Base-by-base conservation (phyloP, 2,797 vertebrate species). In the Hafferia zeledoni region DNA sequence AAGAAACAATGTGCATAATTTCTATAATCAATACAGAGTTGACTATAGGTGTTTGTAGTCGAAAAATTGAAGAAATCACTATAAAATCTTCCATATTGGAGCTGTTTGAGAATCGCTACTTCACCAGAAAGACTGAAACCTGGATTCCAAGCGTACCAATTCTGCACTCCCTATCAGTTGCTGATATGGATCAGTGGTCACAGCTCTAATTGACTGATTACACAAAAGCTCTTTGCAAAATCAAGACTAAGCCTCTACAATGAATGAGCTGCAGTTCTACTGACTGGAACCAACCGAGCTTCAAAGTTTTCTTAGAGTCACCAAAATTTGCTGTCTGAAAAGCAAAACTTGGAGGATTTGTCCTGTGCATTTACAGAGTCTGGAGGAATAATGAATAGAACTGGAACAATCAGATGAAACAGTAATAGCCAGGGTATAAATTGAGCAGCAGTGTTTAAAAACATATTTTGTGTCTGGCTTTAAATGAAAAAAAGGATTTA, bases 191-290 rank as follows among this genome's bases (percentile, higher is more conserved):
- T 96, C 96, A 85, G 57, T 2, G 28, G 89, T 88, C 92, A 91
- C 89, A 90, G 84, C 67, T 90, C 80, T 91, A 92, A 94, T 76
- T 89, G 95, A 80, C 79, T 94, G 94, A 90, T 89, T 91, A 83
- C 53, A 81, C 83, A 89, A 93, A 95, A 93, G 74, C 92, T 81
- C 88, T 94, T 81, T 76, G 77, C 74, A 95, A 96, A 96, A 93
- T 67, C 83, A 79, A 52, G 74, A 68, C 71, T 87, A 91, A 95
- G 52, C 47, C 70, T 88, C 74, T 64, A 31, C 41, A 70, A 76
- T 83, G 56, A 4, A 39, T 30, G 59, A 93, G 56, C 69, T 83
- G 57, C 41, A 47, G 60, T 57, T 93, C 72, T 79, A 43, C 72
- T 0, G 4, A 43, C 52, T 60, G 91, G 52, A 70, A 84, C 59